Evolutionary conservation across 2,113 vertebrate genomes (phyloP), one percentile per base, ranked within the genome.

Genomic region (Synchiropus splendidus): DNA sequence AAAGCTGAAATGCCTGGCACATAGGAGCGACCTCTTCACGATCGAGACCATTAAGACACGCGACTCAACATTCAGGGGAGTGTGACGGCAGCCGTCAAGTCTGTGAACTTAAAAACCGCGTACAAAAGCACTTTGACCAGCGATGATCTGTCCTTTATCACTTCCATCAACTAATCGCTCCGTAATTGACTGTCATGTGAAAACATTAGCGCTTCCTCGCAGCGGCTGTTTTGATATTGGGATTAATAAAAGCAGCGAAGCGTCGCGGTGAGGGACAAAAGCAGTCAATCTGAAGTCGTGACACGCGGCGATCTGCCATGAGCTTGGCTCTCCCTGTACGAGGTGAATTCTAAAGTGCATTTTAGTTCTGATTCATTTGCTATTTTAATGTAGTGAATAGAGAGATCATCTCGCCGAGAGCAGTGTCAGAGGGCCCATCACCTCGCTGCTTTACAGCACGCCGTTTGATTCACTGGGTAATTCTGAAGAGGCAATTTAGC

Each of bases 281-380:
- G 58, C 34, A 8, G 12, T 35, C 58, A 40, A 55, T 70, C 65
- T 68, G 63, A 66, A 64, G 70, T 72, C 68, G 48, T 51, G 66
- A 75, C 66, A 69, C 55, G 58, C 45, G 47, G 61, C 44, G 59
- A 56, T 64, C 57, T 42, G 40, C 46, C 32, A 36, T 44, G 50
- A 39, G 15, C 55, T 67, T 47, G 61, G 51, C 51, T 70, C 44
- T 35, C 34, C 34, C 39, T 36, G 13, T 42, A 27, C 27, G 42
- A 56, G 59, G 67, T 48, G 54, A 79, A 80, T 77, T 74, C 66
- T 62, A 59, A 75, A 54, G 61, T 39, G 38, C 67, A 62, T 79
- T 83, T 79, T 72, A 72, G 69, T 68, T 83, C 72, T 73, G 64
- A 74, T 57, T 75, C 70, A 78, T 80, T 78, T 83, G 67, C 72